These are phyloP conservation scores for Lycodopsis pacificus DNA, from an alignment of 2,797 vertebrate species.

Conservation along the genomic window DNA sequence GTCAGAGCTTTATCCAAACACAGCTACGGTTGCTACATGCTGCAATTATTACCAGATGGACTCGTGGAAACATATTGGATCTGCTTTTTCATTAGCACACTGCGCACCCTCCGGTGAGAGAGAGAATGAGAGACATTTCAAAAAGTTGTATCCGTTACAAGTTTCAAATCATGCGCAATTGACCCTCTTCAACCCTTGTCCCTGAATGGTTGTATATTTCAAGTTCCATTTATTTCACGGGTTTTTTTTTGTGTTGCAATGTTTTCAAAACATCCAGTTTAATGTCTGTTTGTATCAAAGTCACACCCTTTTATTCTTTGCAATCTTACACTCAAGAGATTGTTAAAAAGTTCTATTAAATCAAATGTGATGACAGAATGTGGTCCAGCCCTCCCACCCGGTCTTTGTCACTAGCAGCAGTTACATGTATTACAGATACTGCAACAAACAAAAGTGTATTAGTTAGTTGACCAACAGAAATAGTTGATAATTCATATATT, in stretches of 20 bases:
- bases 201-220: slow-evolving; percentile 33
- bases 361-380: slow-evolving; percentile 8
- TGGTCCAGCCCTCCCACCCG: background rate
- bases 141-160: slow-evolving; percentile 24
- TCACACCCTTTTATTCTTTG: background rate
- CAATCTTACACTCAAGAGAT: background rate
- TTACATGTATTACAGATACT: background rate
- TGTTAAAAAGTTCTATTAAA: background rate
- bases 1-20: slow-evolving; percentile 83
- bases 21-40: slow-evolving; percentile 81
- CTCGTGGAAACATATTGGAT: slow-evolving; percentile 72
- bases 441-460: background rate
- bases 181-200: background rate
- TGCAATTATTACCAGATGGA: slow-evolving; percentile 84
- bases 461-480: background rate
- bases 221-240: slow-evolving; percentile 31
- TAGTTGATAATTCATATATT: background rate
- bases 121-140: slow-evolving; percentile 3
- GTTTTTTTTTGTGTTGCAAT: slow-evolving; percentile 24
- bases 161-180: slow-evolving; percentile 40
- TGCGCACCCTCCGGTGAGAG: slow-evolving; percentile 41
- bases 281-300: slow-evolving; percentile 19
- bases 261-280: slow-evolving; percentile 27
- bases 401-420: background rate
- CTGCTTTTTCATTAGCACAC: slow-evolving; percentile 77